phyloP scores from a whole-genome alignment of 2,113 vertebrate species.

The Menidia beryllina region DNA sequence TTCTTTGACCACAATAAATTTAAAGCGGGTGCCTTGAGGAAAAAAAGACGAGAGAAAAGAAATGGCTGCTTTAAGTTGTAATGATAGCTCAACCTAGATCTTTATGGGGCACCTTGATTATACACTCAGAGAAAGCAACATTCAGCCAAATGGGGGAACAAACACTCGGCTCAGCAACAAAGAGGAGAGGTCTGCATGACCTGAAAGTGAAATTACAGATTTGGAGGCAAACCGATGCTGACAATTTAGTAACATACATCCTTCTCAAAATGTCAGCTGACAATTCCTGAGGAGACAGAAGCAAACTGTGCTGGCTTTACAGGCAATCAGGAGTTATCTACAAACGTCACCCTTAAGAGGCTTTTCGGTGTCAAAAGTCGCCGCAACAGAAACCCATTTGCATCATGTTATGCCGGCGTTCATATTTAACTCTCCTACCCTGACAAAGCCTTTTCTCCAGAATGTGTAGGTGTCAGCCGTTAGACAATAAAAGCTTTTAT shows the following conservation, averaged over 20 bases:
- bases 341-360: not conserved
- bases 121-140: slow-evolving; percentile 16
- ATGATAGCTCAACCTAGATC: slow-evolving; percentile 62
- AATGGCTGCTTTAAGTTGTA: slow-evolving; percentile 41
- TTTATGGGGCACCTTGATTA: slow-evolving; percentile 47
- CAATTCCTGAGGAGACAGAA: slow-evolving; percentile 4
- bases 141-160: slow-evolving; percentile 17
- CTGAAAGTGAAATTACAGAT: slow-evolving; percentile 32
- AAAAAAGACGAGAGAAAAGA: not conserved
- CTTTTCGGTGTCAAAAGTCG: slow-evolving; percentile 1
- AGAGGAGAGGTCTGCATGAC: not conserved
- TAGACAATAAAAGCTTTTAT: not conserved
- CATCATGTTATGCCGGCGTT: not conserved
- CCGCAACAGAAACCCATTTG: slow-evolving; percentile 1
- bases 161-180: slow-evolving; percentile 7
- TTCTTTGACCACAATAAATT: slow-evolving; percentile 67
- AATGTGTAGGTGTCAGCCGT: not conserved
- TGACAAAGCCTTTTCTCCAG: not conserved
- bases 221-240: slow-evolving; percentile 11
- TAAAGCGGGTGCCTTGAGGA: slow-evolving; percentile 63
- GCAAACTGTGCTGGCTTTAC: not conserved
- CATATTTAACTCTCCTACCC: not conserved
- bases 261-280: slow-evolving; percentile 22
- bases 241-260: not conserved
- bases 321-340: not conserved